phyloP scores from a whole-genome alignment of 2,888 invertebrate species.

The Heteromurus nitidus region DNA sequence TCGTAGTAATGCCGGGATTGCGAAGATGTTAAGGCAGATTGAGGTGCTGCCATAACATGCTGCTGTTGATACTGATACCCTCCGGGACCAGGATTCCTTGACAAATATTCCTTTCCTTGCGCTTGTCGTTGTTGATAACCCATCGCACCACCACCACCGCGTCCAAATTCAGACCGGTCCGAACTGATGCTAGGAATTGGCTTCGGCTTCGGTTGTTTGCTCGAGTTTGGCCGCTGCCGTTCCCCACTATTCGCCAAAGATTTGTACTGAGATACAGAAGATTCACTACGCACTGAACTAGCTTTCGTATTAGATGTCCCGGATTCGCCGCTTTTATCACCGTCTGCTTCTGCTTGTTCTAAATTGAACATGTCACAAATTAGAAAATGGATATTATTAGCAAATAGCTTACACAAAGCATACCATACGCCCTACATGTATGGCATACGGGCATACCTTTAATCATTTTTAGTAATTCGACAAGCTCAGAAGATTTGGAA shows the following conservation, averaged over 20 bases:
- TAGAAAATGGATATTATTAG: neutral
- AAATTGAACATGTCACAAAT: neutral
- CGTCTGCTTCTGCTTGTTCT: conserved; percentile 31
- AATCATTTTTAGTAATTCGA: conserved; percentile 48
- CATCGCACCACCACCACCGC: conserved; percentile 27
- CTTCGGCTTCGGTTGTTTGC: conserved; percentile 11
- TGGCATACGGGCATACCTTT: conserved; percentile 10
- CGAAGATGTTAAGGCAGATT: neutral
- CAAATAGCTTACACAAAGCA: neutral
- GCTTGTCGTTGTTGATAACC: conserved; percentile 19
- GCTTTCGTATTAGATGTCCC: neutral
- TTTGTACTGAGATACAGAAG: neutral
- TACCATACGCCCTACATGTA: neutral
- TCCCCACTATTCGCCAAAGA: neutral
- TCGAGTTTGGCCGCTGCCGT: conserved; percentile 1
- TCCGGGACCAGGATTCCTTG: neutral
- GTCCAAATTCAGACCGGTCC: neutral
- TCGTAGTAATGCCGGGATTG: neutral
- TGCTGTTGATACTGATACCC: conserved; percentile 36
- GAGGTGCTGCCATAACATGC: conserved; percentile 10
- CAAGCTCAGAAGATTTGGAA: conserved; percentile 40
- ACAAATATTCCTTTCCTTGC: neutral
- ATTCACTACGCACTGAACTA: neutral
- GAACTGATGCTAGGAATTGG: conserved; percentile 32
- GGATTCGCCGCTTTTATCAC: conserved; percentile 1